Base-by-base conservation (phyloP, 2,797 vertebrate species). In the Cyclopterus lumpus region DNA sequence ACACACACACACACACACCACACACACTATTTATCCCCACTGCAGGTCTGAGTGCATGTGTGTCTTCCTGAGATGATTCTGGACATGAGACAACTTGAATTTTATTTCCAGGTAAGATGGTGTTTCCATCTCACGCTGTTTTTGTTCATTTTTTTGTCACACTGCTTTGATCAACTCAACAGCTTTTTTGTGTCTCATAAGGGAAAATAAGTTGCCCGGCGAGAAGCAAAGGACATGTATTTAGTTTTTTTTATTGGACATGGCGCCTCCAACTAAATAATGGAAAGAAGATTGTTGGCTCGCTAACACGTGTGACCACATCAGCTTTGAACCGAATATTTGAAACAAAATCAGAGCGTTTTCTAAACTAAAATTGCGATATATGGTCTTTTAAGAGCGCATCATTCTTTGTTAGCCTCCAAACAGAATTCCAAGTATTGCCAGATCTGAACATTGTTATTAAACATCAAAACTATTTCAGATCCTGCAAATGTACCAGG, bases 11-110 rank as follows among this genome's bases (percentile, higher is more conserved):
- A 55, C 63, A 49, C 73, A 58, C 8, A 20, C 65, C 22, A 24
- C 49, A 24, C 51, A 26, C 22, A 26, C 61, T 68, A 60, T 40
- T 79, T 77, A 85, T 87, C 75, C 73, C 40, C 62, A 30, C 38
- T 58, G 78, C 58, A 71, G 54, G 36, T 77, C 20, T 73, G 10
- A 26, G 58, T 73, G 26, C 26, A 28, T 28, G 36, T 75, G 44
- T 38, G 34, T 73, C 22, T 55, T 59, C 22, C 54, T 38, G 48
- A 73, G 54, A 61, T 38, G 54, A 61, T 32, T 48, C 8, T 24
- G 16, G 26, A 53, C 26, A 28, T 2, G 28, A 36, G 18, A 65
- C 65, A 55, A 61, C 14, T 20, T 68, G 26, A 22, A 68, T 71
- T 40, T 80, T 34, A 34, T 49, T 53, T 16, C n/a, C n/a, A n/a